Conservation (phyloP, 2,888 invertebrate genomes). For the Leptogaster cylindrica region DNA sequence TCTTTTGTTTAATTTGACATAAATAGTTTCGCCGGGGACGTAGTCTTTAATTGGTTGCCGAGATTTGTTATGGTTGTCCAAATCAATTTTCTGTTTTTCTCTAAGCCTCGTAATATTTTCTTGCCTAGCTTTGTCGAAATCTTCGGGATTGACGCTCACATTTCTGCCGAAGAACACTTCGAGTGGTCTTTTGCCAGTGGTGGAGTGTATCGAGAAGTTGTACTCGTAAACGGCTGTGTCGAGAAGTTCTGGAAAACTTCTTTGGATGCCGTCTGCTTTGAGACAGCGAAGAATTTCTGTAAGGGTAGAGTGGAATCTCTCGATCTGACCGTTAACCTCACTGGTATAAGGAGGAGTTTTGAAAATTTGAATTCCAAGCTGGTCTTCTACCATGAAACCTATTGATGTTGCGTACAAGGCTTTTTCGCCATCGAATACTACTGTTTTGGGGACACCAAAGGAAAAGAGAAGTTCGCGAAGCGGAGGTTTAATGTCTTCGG, state of each 20-base stretch:
- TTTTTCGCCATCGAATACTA: background rate
- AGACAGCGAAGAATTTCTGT: background rate
- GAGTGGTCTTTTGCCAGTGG: slow-evolving; percentile 40
- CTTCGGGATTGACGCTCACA: slow-evolving; percentile 20
- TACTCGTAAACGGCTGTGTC: slow-evolving; percentile 42
- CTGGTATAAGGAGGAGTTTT: background rate
- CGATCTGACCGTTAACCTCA: background rate
- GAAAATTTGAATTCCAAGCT: background rate
- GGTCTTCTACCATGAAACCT: background rate
- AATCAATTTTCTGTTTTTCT: background rate
- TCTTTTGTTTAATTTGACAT: background rate
- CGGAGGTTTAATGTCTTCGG: background rate
- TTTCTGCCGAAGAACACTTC: slow-evolving; percentile 42
- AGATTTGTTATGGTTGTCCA: background rate
- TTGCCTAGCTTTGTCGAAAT: slow-evolving; percentile 8
- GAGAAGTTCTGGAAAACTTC: slow-evolving; percentile 39
- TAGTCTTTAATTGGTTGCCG: background rate
- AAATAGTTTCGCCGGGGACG: background rate
- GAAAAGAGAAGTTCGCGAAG: background rate
- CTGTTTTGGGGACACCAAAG: background rate
- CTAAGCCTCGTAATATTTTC: slow-evolving; percentile 10
- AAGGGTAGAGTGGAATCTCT: background rate
- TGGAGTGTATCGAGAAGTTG: slow-evolving; percentile 42
- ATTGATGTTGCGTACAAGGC: background rate
- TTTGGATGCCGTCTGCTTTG: background rate